Conservation (phyloP, 2,113 vertebrate genomes). For the Xiphias gladius region DNA sequence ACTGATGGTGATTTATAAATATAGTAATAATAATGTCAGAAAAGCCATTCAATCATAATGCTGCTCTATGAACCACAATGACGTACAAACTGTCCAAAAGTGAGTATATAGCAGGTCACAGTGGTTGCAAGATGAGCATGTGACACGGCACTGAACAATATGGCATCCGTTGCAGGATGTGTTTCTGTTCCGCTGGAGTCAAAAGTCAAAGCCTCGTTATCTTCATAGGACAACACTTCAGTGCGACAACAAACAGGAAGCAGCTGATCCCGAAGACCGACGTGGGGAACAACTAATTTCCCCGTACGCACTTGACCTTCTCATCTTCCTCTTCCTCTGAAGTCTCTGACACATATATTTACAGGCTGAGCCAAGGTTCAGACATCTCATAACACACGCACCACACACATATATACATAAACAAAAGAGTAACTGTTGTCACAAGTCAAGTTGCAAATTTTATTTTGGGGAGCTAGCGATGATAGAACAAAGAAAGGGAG, state of each 20-base stretch:
- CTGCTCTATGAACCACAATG: constrained; percentile 25
- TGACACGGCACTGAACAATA: constrained; percentile 51
- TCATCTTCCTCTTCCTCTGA: constrained; percentile 76
- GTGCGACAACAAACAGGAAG: constrained; percentile 84
- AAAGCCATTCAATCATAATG: constrained; percentile 1
- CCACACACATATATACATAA: constrained; percentile 48
- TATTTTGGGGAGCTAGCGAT: background rate
- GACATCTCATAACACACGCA: constrained; percentile 29
- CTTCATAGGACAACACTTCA: constrained; percentile 56
- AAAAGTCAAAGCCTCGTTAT: constrained; percentile 67
- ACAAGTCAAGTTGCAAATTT: constrained; percentile 45
- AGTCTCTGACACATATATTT: constrained; percentile 29
- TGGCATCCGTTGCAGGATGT: constrained; percentile 70
- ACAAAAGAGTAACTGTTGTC: constrained; percentile 45
- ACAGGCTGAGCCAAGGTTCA: constrained; percentile 38
- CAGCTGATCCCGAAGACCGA: constrained; percentile 66
- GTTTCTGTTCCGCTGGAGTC: constrained; percentile 66
- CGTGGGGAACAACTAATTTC: constrained; percentile 61
- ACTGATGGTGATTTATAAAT: background rate
- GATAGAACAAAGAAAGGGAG: constrained; percentile 25
- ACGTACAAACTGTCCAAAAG: constrained; percentile 26
- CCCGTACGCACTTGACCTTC: constrained; percentile 68
- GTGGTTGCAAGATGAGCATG: constrained; percentile 12
- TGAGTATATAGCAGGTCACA: constrained; percentile 21
- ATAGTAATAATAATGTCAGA: background rate